Evolutionary conservation across 1,140 invertebrate species (phyloP).

Genomic region (Heterodera carotae): DNA sequence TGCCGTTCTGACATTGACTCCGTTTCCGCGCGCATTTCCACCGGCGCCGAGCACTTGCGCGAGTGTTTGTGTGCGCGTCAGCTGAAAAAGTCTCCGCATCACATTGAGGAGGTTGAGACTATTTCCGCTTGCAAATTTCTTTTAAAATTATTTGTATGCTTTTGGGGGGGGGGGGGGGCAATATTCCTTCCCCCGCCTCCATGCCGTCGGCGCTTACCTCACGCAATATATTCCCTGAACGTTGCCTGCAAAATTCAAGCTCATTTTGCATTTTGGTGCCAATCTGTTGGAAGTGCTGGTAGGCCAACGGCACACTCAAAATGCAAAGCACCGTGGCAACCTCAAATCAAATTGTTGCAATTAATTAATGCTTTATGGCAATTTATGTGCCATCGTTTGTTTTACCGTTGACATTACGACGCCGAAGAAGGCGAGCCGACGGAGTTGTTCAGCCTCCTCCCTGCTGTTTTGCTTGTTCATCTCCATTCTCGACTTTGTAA

Average conservation of each 20-base stretch:
- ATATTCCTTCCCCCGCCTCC: background rate
- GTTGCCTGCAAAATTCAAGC: conserved; percentile 59
- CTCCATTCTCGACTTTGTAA: background rate
- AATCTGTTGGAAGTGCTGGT: conserved; percentile 52
- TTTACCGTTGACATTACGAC: conserved; percentile 3
- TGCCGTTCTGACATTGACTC: background rate
- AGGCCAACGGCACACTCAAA: conserved; percentile 56
- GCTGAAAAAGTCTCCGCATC: background rate
- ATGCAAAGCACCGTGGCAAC: conserved; percentile 58
- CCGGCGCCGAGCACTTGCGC: background rate
- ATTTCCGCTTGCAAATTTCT: no score
- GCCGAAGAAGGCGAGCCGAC: background rate
- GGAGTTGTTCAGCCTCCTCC: background rate
- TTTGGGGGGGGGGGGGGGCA: no score
- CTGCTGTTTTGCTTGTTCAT: background rate
- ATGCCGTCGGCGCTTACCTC: conserved; percentile 43
- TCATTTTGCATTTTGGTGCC: conserved; percentile 61
- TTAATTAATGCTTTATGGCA: no score
- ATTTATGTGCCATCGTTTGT: background rate
- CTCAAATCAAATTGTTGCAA: background rate
- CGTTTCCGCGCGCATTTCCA: background rate
- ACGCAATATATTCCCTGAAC: conserved; percentile 60
- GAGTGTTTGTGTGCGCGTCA: conserved; percentile 19
- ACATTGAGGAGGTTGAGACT: no score
- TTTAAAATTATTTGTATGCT: no score